Evolutionary conservation across 2,888 invertebrate genomes (phyloP), one percentile per base, ranked within the genome.

Genomic region (Volucella inanis): DNA sequence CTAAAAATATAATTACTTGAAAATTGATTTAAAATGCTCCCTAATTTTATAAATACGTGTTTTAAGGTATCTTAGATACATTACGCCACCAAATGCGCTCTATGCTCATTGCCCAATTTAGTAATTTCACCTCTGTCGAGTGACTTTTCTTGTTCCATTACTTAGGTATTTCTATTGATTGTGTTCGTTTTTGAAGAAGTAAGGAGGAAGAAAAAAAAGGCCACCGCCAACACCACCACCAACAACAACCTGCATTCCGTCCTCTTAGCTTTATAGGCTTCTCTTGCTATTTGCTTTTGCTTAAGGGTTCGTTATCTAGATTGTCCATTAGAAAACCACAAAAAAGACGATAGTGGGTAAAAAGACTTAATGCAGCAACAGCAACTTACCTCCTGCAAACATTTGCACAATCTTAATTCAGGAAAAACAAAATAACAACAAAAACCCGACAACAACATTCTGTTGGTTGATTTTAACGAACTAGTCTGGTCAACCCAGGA

Each of bases 391-490:
- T 15, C 11, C 15, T 71, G 41, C 15, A 81, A 74, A 67, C 52
- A 18, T 68, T 70, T 71, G 62, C 68, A 75, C 75, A 80, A 68
- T 62, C 74, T 64, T 50, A 6, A 52, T 50, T 38, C 45, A 22
- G 11, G 31, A 12, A 65, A 57, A 31, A 31, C 14, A 52, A 49
- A 39, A 67, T n/a, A 49, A 52, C 11, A 3, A 55, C 62, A 47
- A 18, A 15, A 64, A 14, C 39, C 31, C 38, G 47, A 31, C 59
- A 71, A 47, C 55, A 61, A 67, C 76, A 82, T 54, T 88, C 88
- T 89, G 88, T 88, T 90, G 88, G 89, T 89, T 89, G 89, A 89
- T 89, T 90, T 91, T 90, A 90, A 91, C 90, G 90, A 90, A 90
- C 90, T 90, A 90, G 89, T 90, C 90, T 90, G 89, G 89, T 88